A percentile compares a stretch with the other conserved stretches of the same genome.
Conservation (phyloP, 2,888 invertebrate species). For the Lycophotia porphyrea region DNA sequence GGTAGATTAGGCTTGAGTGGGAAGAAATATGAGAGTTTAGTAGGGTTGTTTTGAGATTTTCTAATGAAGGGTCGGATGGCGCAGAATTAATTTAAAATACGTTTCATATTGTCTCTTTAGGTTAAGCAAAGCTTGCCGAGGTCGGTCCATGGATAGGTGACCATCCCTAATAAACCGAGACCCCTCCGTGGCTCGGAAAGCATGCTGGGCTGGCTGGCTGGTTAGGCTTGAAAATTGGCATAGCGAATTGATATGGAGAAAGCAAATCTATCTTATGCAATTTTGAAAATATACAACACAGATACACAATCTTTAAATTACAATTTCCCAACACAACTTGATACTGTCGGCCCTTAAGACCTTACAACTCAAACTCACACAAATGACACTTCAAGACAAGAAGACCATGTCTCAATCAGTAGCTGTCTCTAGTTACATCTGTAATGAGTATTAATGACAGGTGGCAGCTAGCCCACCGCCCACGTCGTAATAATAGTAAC, state of each 20-base stretch:
- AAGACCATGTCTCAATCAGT: slow-evolving; percentile 37
- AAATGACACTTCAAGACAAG: slow-evolving; percentile 5
- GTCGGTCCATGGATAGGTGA: neutral
- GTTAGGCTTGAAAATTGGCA: too few species aligned
- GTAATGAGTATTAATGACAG: slow-evolving; percentile 37
- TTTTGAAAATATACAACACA: neutral
- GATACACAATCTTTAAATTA: neutral
- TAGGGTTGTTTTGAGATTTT: neutral
- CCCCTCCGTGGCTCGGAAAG: neutral
- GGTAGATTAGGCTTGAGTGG: neutral
- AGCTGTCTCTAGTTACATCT: slow-evolving; percentile 11
- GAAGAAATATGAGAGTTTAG: slow-evolving; percentile 11
- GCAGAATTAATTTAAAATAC: neutral
- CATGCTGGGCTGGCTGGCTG: neutral
- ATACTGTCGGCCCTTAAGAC: neutral
- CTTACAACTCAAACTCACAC: neutral
- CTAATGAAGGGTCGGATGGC: neutral
- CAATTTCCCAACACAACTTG: neutral
- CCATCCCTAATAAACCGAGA: neutral
- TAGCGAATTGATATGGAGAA: neutral
- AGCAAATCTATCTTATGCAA: neutral
- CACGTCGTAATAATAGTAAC: slow-evolving; percentile 12
- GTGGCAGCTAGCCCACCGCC: slow-evolving; percentile 14
- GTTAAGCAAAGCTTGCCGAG: neutral
- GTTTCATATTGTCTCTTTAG: neutral